Evolutionary conservation across 2,888 invertebrate species (phyloP), one percentile per base, ranked within the genome.

Genomic region (Idaea biselata): DNA sequence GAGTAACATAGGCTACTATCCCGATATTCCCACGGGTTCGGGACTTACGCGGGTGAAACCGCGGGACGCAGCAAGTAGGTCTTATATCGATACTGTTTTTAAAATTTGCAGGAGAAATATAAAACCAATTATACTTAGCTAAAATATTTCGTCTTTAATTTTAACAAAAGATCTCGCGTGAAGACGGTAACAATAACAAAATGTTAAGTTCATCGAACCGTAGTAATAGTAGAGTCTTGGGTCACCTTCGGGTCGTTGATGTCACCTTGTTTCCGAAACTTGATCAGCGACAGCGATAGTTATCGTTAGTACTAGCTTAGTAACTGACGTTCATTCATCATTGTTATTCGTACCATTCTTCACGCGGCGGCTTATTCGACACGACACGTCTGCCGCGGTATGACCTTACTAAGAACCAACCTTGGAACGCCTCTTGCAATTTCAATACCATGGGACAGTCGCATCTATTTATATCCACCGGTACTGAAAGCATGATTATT

Each of bases 191-290:
- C 70, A 67, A 78, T 76, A 77, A 77, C 74, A 77, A 66, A 70
- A 70, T 68, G 66, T 66, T 63, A 78, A 71, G 90, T 88, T 89
- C 90, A 80, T 79, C 82, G 87, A 84, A 87, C 90, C 79, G 76
- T 77, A 79, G 76, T 76, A 77, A 77, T 75, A 78, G 75, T 74
- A 78, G 71, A 80, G 62, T 75, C 76, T 68, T 75, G 77, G 85
- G 88, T 90, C 89, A 90, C 90, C 89, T 90, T 88, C 76, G 77
- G 89, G 89, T 87, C 89, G 81, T 78, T 71, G 75, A 82, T 85
- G 90, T 91, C 90, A 91, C 91, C 89, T 91, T 91, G 86, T 78
- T 88, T 82, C 87, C 82, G 81, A 87, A 88, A 88, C 85, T 86
- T 83, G 86, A 89, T 87, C 84, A 83, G 82, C 86, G 81, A 83